phyloP scores from a whole-genome alignment of 2,797 vertebrate genomes.

The Pantherophis vulpinus region DNA sequence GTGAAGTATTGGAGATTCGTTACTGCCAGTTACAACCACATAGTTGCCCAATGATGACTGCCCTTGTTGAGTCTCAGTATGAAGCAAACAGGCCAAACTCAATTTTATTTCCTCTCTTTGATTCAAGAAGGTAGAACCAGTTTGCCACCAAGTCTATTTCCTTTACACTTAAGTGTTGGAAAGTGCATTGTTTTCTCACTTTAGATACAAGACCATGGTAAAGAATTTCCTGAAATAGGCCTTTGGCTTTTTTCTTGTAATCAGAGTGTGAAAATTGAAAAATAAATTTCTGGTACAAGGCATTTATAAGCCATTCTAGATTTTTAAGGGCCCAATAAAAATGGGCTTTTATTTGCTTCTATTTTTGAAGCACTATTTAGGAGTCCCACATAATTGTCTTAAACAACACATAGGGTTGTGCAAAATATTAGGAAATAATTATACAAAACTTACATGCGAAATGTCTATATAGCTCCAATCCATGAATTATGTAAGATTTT shows the following conservation, averaged over 20 bases:
- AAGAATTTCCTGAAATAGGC: background rate
- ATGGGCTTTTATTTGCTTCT: background rate
- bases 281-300: conserved; percentile 40
- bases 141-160: background rate
- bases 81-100: background rate
- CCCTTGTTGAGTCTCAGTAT: background rate
- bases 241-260: conserved; percentile 31
- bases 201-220: background rate
- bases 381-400: conserved; percentile 45
- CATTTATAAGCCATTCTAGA: conserved; percentile 43
- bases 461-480: conserved; percentile 40
- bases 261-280: conserved; percentile 43
- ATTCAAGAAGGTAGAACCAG: background rate
- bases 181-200: background rate
- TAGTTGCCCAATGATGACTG: background rate
- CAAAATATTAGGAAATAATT: conserved; percentile 40
- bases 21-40: background rate
- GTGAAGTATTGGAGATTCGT: background rate
- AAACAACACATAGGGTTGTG: conserved; percentile 45
- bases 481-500: conserved; percentile 58
- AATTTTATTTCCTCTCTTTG: background rate
- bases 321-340: conserved; percentile 41
- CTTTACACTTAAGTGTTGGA: background rate
- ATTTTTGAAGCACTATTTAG: conserved; percentile 42
- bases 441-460: conserved; percentile 22